Percentiles rank a stretch among this genome's conserved stretches.
Conservation (phyloP, 2,888 invertebrate species). For the Philereme vetulata region DNA sequence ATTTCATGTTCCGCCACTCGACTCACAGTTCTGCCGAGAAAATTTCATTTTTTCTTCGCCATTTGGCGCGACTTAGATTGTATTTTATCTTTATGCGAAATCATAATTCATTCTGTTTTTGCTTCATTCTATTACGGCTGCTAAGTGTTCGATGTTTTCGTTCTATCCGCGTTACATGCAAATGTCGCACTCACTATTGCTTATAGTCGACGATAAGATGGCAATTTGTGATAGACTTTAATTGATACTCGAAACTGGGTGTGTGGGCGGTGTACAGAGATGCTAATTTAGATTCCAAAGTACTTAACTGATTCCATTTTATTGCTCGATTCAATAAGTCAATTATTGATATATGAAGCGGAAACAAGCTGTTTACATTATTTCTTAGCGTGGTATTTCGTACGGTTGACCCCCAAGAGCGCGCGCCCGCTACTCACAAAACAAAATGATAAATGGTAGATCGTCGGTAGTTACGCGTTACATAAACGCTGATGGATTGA, state of each 20-base stretch:
- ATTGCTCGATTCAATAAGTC: slow-evolving; percentile 31
- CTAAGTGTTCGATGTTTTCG: slow-evolving; percentile 72
- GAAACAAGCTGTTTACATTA: slow-evolving; percentile 67
- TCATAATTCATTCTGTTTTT: slow-evolving; percentile 80
- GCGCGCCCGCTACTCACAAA: slow-evolving; percentile 72
- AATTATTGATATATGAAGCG: slow-evolving; percentile 48
- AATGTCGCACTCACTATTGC: slow-evolving; percentile 67
- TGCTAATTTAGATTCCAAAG: slow-evolving; percentile 34
- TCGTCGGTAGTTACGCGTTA: slow-evolving; percentile 78
- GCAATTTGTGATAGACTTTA: slow-evolving; percentile 57
- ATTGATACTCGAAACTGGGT: slow-evolving; percentile 47
- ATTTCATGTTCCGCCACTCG: slow-evolving; percentile 62
- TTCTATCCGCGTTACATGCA: slow-evolving; percentile 65
- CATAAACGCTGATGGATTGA: slow-evolving; percentile 82
- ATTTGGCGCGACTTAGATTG: slow-evolving; percentile 78
- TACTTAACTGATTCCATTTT: slow-evolving; percentile 18
- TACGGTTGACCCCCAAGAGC: slow-evolving; percentile 73
- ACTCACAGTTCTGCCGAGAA: slow-evolving; percentile 61
- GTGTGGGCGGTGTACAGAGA: slow-evolving; percentile 24
- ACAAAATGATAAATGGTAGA: slow-evolving; percentile 81
- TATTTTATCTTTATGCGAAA: slow-evolving; percentile 82
- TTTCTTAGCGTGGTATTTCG: slow-evolving; percentile 64
- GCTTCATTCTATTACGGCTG: slow-evolving; percentile 61
- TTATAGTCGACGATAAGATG: slow-evolving; percentile 65
- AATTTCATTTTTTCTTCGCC: slow-evolving; percentile 76